These are phyloP conservation scores for Crypturellus undulatus DNA, from an alignment of 2,113 vertebrate genomes.

Conservation along the genomic window DNA sequence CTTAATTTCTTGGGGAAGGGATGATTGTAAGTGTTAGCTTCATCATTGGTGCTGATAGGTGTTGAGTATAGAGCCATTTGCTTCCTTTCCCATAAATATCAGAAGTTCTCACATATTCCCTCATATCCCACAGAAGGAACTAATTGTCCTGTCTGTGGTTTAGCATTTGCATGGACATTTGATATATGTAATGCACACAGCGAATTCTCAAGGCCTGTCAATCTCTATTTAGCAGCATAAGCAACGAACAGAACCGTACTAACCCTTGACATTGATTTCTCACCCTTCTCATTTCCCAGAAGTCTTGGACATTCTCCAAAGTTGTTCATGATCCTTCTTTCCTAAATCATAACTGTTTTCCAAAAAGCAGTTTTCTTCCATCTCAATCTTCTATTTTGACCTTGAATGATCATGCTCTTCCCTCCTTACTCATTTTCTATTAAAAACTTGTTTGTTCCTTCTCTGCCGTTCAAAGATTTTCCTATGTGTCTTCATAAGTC, in stretches of 20 bases:
- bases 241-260: background rate
- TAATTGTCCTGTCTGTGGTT: background rate
- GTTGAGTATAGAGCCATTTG: background rate
- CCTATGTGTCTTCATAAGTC: background rate
- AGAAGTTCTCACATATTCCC: background rate
- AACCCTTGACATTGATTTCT: slow-evolving; percentile 10
- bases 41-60: background rate
- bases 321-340: background rate
- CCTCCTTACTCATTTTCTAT: background rate
- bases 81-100: background rate
- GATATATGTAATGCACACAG: background rate
- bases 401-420: background rate
- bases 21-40: background rate
- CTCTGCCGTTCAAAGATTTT: background rate
- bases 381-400: background rate
- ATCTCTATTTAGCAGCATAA: background rate
- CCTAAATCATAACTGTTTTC: background rate
- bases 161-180: background rate
- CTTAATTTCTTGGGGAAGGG: slow-evolving; percentile 1
- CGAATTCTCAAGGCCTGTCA: slow-evolving; percentile 9
- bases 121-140: background rate
- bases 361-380: background rate
- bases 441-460: background rate
- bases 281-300: background rate
- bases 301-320: background rate